A percentile compares a stretch with the other conserved stretches of the same genome.
These are phyloP conservation scores for Suillia variegata DNA, from an alignment of 2,888 invertebrate species.

Conservation along the genomic window DNA sequence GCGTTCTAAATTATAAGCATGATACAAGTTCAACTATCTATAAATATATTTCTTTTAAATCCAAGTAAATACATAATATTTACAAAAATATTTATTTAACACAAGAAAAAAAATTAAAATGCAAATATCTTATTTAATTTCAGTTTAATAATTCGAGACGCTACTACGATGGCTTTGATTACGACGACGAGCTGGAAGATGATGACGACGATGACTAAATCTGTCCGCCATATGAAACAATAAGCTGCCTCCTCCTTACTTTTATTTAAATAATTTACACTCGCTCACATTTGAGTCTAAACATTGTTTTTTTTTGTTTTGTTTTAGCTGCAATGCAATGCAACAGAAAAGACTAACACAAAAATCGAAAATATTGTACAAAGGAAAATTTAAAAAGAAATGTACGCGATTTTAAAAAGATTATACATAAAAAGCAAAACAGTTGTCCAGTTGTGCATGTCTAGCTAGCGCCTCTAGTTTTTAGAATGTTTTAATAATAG, in stretches of 20 bases:
- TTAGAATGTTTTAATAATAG: too few relatives aligned
- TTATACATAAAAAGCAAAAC: too few relatives aligned
- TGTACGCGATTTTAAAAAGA: not conserved
- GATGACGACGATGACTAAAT: slow-evolving; percentile 44
- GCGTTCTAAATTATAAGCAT: too few relatives aligned
- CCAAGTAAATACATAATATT: too few relatives aligned
- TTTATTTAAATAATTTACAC: not conserved
- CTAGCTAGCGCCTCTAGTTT: too few relatives aligned
- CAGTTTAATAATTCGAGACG: slow-evolving; percentile 28
- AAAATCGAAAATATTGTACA: not conserved
- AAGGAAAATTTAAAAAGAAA: not conserved
- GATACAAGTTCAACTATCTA: too few relatives aligned
- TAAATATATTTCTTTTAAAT: too few relatives aligned
- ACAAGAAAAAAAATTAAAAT: too few relatives aligned
- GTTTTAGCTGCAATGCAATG: too few relatives aligned
- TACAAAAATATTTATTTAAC: too few relatives aligned
- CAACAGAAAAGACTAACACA: not conserved
- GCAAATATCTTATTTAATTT: too few relatives aligned
- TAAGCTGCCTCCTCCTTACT: not conserved
- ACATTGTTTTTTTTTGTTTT: not conserved
- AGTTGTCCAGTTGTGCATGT: too few relatives aligned
- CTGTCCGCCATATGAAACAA: not conserved
- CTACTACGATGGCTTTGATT: slow-evolving; percentile 46
- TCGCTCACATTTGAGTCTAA: slow-evolving; percentile 1
- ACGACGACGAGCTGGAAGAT: slow-evolving; percentile 52